Percentiles rank a stretch among this genome's conserved stretches.
Conservation (phyloP, 1,140 invertebrate species). For the Pseudomyrmex flavicornis region DNA sequence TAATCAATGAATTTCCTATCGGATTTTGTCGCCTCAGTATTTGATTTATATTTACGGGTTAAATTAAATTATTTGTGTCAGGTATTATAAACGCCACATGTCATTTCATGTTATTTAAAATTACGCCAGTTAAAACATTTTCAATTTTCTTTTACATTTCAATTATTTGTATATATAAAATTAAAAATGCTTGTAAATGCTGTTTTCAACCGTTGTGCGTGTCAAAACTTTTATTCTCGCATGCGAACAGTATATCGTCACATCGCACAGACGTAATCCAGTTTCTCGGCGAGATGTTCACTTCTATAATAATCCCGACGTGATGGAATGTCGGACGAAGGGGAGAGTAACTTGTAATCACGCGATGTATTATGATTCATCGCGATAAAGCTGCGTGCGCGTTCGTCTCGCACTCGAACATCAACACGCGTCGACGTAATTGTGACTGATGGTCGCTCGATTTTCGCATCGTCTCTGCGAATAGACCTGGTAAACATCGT, state of each 20-base stretch:
- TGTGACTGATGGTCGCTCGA: slow-evolving; percentile 47
- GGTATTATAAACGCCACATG: background rate
- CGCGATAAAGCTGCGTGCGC: slow-evolving; percentile 46
- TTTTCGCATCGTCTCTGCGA: slow-evolving; percentile 33
- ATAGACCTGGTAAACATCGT: slow-evolving; percentile 16
- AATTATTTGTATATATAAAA: too few species aligned
- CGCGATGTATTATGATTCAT: slow-evolving; percentile 53
- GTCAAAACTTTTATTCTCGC: slow-evolving; percentile 19
- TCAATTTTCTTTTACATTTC: background rate
- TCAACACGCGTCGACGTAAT: slow-evolving; percentile 50
- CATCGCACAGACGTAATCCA: slow-evolving; percentile 32
- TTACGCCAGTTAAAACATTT: background rate
- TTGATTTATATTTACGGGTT: slow-evolving; percentile 25
- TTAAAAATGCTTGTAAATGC: background rate
- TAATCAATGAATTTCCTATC: slow-evolving; percentile 55
- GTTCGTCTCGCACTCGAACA: slow-evolving; percentile 23
- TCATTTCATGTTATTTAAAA: background rate
- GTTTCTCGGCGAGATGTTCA: slow-evolving; percentile 36
- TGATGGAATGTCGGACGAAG: slow-evolving; percentile 29
- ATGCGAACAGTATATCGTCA: slow-evolving; percentile 3
- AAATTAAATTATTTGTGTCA: slow-evolving; percentile 30
- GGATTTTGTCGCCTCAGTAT: slow-evolving; percentile 41
- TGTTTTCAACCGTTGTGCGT: background rate
- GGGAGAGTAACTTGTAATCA: slow-evolving; percentile 50
- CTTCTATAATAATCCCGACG: slow-evolving; percentile 35